Percentiles rank a stretch among this genome's conserved stretches.
Conservation (phyloP, 2,888 invertebrate species). For the Caenorhabditis virilis region DNA sequence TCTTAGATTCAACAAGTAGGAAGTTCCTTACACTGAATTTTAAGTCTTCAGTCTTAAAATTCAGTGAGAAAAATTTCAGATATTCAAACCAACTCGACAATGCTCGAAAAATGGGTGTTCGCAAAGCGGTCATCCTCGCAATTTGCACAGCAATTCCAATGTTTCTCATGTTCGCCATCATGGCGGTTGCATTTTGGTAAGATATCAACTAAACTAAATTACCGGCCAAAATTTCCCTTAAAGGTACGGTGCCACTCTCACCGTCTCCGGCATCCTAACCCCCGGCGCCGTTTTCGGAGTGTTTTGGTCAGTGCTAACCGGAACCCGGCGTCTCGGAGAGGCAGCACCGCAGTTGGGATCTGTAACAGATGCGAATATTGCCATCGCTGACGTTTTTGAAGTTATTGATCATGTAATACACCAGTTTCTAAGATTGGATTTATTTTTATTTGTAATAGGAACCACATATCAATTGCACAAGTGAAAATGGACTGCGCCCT, state of each 20-base stretch:
- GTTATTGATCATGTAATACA: conserved; percentile 70
- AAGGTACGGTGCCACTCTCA: conserved; percentile 54
- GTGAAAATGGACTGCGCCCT: conserved; percentile 70
- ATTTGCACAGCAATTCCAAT: conserved; percentile 52
- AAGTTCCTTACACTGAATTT: too few relatives aligned
- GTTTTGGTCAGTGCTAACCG: conserved; percentile 65
- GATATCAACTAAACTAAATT: conserved; percentile 9
- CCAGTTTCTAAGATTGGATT: conserved; percentile 60
- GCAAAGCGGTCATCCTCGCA: conserved; percentile 64
- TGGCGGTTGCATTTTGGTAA: conserved; percentile 65
- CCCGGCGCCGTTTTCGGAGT: conserved; percentile 60
- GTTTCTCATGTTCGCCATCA: conserved; percentile 69
- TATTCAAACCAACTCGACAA: conserved; percentile 56
- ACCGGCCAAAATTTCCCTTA: conserved; percentile 7
- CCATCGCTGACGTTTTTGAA: conserved; percentile 74
- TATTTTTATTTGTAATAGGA: too few relatives aligned
- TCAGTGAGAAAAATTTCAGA: conserved; percentile 36
- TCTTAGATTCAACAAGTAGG: too few relatives aligned
- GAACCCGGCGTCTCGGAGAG: conserved; percentile 76
- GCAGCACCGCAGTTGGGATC: conserved; percentile 82
- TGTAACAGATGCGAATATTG: conserved; percentile 80
- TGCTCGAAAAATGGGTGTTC: conserved; percentile 66
- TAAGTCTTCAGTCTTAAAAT: too few relatives aligned
- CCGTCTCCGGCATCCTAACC: conserved; percentile 41
- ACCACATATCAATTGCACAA: conserved; percentile 71